Conservation (phyloP, 2,888 invertebrate genomes). For the Chesias legatella region DNA sequence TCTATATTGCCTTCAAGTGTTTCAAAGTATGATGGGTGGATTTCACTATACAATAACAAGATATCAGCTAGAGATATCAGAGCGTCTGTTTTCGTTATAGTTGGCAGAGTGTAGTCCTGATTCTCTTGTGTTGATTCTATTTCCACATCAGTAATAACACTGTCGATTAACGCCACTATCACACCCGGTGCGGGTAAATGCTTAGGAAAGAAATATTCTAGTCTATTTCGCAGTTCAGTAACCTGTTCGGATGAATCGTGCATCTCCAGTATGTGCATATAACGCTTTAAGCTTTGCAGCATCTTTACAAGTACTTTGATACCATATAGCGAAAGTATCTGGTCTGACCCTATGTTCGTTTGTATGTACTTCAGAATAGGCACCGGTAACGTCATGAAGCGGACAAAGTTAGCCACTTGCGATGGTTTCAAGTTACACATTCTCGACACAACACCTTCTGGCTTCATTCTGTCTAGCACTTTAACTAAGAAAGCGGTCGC, state of each 20-base stretch:
- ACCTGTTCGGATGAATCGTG: constrained; percentile 44
- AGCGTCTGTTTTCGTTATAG: constrained; percentile 50
- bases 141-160: constrained; percentile 41
- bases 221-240: constrained; percentile 55
- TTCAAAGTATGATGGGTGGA: constrained; percentile 68
- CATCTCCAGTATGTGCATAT: constrained; percentile 73
- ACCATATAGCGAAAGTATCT: constrained; percentile 66
- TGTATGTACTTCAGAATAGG: constrained; percentile 70
- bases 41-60: constrained; percentile 62
- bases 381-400: constrained; percentile 72
- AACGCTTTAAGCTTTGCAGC: constrained; percentile 71
- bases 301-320: constrained; percentile 78
- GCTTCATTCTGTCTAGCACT: constrained; percentile 67
- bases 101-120: constrained; percentile 55
- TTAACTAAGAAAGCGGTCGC: constrained; percentile 67
- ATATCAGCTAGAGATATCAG: constrained; percentile 60
- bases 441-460: constrained; percentile 70
- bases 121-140: constrained; percentile 17
- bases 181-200: constrained; percentile 60
- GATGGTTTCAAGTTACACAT: constrained; percentile 62
- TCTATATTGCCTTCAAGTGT: constrained; percentile 66
- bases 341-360: constrained; percentile 53
- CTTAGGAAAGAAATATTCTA: constrained; percentile 69
- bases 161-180: constrained; percentile 56
- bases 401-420: constrained; percentile 77